Percentiles rank a stretch among this genome's conserved stretches.
Conservation (phyloP, 92 coral and sea anemone species). For the Umimayanthus kanabou region DNA sequence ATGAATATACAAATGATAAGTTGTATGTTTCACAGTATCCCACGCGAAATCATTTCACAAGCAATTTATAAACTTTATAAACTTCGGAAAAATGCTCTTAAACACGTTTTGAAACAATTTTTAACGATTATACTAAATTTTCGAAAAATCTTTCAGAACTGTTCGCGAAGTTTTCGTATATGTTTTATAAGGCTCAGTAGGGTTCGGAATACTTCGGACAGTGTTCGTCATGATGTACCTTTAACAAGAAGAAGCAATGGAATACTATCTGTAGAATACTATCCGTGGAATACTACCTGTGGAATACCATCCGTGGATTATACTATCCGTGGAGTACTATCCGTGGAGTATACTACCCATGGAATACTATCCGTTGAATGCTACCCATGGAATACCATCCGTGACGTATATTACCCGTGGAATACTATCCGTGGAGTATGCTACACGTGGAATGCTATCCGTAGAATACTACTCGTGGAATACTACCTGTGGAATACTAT, state of each 20-base stretch:
- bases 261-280: background rate
- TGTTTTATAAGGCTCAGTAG: too few relatives aligned
- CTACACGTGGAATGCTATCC: background rate
- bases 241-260: background rate
- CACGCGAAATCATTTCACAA: too few relatives aligned
- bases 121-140: too few relatives aligned
- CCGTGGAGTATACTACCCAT: background rate
- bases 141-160: too few relatives aligned
- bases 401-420: too few relatives aligned
- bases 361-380: background rate
- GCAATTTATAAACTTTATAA: too few relatives aligned
- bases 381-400: background rate
- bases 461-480: background rate
- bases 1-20: background rate
- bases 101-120: too few relatives aligned
- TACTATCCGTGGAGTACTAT: background rate
- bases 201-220: background rate
- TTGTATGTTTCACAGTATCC: background rate
- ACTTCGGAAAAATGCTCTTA: too few relatives aligned
- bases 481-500: too few relatives aligned
- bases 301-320: background rate
- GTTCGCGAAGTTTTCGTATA: too few relatives aligned
- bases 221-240: background rate
- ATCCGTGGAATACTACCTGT: background rate
- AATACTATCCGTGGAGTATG: background rate